phyloP scores from a whole-genome alignment of 1,140 invertebrate genomes.

The Drosophila sp. region DNA sequence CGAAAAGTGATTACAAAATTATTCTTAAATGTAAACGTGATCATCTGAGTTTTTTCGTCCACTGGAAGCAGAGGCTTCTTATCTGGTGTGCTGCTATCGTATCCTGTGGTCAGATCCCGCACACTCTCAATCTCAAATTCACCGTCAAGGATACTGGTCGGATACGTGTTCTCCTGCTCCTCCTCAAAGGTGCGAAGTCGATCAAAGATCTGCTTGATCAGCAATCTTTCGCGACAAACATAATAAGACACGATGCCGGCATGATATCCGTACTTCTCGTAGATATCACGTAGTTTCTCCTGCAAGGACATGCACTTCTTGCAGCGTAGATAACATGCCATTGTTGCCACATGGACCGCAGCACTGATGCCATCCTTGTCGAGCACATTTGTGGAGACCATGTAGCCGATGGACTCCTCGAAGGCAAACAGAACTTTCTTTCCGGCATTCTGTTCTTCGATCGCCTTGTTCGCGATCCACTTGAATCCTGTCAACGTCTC shows the following conservation, averaged over 20 bases:
- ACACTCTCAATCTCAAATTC: slow-evolving; percentile 90
- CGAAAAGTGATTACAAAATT: slow-evolving; percentile 94
- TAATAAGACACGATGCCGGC: slow-evolving; percentile 94
- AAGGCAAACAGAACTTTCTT: slow-evolving; percentile 96
- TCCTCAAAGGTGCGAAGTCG: slow-evolving; percentile 90
- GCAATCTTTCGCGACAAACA: slow-evolving; percentile 90
- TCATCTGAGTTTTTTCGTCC: slow-evolving; percentile 93
- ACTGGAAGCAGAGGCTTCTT: slow-evolving; percentile 91
- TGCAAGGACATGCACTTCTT: slow-evolving; percentile 88
- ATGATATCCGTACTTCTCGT: slow-evolving; percentile 94
- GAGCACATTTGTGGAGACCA: slow-evolving; percentile 93
- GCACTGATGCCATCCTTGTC: slow-evolving; percentile 99
- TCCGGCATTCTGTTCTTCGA: slow-evolving; percentile 89
- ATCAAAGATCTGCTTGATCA: slow-evolving; percentile 92
- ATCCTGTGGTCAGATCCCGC: slow-evolving; percentile 95
- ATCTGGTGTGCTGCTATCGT: slow-evolving; percentile 90
- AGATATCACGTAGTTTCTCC: slow-evolving; percentile 92
- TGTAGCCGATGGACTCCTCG: slow-evolving; percentile 98
- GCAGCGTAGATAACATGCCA: slow-evolving; percentile 91
- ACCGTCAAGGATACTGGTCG: slow-evolving; percentile 88
- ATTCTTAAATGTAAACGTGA: slow-evolving; percentile 96
- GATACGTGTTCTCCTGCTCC: slow-evolving; percentile 87
- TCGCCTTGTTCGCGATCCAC: slow-evolving; percentile 98
- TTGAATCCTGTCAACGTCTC: slow-evolving; percentile 99
- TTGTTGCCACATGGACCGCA: slow-evolving; percentile 91